Conservation (phyloP, 1,140 invertebrate genomes). For the Melitaea cinxia region DNA sequence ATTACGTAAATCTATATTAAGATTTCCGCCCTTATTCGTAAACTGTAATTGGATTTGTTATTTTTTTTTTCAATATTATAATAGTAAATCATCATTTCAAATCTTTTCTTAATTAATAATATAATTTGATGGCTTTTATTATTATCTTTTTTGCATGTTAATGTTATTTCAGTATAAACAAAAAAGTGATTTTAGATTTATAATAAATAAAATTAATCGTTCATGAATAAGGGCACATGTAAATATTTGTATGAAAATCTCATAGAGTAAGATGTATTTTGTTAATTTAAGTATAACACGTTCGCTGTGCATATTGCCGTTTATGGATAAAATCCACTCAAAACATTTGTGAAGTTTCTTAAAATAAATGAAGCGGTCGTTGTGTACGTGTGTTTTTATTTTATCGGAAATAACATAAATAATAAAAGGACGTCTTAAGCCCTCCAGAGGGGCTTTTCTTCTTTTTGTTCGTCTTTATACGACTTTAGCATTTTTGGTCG, state of each 20-base stretch:
- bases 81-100: no score
- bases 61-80: not conserved
- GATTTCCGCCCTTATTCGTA: constrained; percentile 56
- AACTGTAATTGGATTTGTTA: not conserved
- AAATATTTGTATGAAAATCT: constrained; percentile 68
- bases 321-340: constrained; percentile 77
- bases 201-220: constrained; percentile 27
- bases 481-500: no score
- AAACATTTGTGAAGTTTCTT: constrained; percentile 75
- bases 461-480: no score
- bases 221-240: constrained; percentile 64
- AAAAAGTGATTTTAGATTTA: not conserved
- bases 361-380: constrained; percentile 73
- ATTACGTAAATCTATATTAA: constrained; percentile 51
- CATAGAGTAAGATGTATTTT: constrained; percentile 47
- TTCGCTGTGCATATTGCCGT: constrained; percentile 75
- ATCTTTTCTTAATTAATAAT: no score
- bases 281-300: constrained; percentile 51
- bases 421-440: no score
- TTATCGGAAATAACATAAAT: not conserved
- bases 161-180: not conserved
- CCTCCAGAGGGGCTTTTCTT: no score
- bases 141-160: no score
- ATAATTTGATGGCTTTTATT: no score
- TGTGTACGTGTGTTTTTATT: constrained; percentile 63